Evolutionary conservation across 2,888 invertebrate species (phyloP), one percentile per base, ranked within the genome.

Genomic region (Scaptomyza flava): DNA sequence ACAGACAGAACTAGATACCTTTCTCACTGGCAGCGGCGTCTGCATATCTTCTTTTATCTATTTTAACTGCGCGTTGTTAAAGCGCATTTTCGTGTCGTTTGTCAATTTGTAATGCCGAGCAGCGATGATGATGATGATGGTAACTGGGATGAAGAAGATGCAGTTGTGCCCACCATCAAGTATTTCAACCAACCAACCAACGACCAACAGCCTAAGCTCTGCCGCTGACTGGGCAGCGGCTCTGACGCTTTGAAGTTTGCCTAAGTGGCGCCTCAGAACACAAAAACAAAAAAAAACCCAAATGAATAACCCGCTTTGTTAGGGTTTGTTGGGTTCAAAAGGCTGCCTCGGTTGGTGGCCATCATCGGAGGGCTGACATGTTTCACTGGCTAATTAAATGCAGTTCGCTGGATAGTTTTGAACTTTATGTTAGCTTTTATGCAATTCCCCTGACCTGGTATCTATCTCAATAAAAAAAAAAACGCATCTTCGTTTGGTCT

Each of bases 11-110:
- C 42, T n/a, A 48, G 51, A 38, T 59, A 64, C 68, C 20, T 58
- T 57, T 57, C 61, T 59, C 14, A 54, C 53, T 53, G 65, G 36
- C 63, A 75, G 81, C 87, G 82, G 82, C 82, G 82, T 84, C 81
- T 65, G 64, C 64, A 59, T 87, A 84, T 87, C 84, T 79, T 67
- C 74, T 83, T 90, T 90, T 90, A 89, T 90, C 89, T 87, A 89
- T 87, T 85, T 89, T 89, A 83, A 90, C 87, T 87, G 89, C 79
- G 79, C 76, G 89, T 82, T 90, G 89, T 90, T 90, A 90, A 90
- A 90, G 90, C 90, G 89, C 90, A 90, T 90, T 90, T 90, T 88
- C 90, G 85, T 90, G 90, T 90, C 89, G 87, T 89, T 89, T 89
- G 89, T 89, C 90, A 89, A 87, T 89, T 89, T 89, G 89, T 88